Percentiles rank a stretch among this genome's conserved stretches.
Evolutionary conservation across 2,113 vertebrate species (phyloP).

Genomic region (Caloenas nicobarica): DNA sequence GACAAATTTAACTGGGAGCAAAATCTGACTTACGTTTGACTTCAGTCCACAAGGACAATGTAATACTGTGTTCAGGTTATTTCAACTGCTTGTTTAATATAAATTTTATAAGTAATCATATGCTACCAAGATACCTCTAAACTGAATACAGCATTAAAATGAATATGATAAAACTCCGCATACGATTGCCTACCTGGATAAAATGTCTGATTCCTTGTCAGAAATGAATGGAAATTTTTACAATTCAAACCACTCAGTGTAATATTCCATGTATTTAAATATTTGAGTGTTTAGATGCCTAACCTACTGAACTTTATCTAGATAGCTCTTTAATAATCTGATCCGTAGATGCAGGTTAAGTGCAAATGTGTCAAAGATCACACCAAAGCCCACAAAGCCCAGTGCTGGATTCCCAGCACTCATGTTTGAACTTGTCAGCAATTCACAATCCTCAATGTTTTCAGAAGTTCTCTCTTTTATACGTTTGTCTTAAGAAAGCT

Average conservation of each 20-base stretch:
- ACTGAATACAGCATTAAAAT: background rate
- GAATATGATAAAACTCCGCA: background rate
- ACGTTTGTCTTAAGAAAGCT: background rate
- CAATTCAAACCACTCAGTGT: background rate
- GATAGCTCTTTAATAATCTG: background rate
- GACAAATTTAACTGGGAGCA: background rate
- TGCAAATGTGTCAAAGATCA: background rate
- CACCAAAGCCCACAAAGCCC: background rate
- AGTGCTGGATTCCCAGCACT: background rate
- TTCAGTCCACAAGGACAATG: background rate
- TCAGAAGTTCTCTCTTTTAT: background rate
- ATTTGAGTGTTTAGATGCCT: background rate
- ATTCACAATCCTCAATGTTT: background rate
- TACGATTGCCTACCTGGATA: background rate
- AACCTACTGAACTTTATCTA: background rate
- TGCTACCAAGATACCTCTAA: background rate
- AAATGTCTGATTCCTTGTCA: background rate
- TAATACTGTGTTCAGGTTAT: background rate
- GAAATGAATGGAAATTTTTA: background rate
- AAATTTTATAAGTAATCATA: background rate
- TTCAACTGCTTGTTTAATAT: background rate
- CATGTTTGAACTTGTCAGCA: background rate
- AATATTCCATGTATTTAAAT: background rate
- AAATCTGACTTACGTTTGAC: background rate
- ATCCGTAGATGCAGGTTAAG: background rate